phyloP scores from a whole-genome alignment of 2,888 invertebrate species.

The Neoascia interrupta region DNA sequence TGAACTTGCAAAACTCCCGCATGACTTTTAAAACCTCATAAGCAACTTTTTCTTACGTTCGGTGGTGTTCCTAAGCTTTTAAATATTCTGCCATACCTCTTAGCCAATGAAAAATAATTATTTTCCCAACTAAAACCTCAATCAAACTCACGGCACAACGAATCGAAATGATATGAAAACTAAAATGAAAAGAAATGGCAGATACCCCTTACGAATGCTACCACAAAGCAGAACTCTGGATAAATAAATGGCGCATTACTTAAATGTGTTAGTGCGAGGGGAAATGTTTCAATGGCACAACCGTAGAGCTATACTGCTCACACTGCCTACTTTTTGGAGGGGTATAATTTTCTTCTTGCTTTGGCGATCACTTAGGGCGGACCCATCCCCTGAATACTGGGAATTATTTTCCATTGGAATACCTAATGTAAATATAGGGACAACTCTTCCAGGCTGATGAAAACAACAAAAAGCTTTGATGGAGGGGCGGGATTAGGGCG shows the following conservation, averaged over 20 bases:
- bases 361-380: constrained; percentile 66
- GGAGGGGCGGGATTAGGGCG: constrained; percentile 67
- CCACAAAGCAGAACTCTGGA: constrained; percentile 6
- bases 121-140: neutral
- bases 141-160: constrained; percentile 24
- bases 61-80: too few species aligned
- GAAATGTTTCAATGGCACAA: neutral
- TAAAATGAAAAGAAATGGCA: constrained; percentile 40
- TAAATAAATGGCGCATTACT: constrained; percentile 16
- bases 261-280: constrained; percentile 42
- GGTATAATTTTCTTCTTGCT: constrained; percentile 40
- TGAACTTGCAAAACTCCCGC: too few species aligned
- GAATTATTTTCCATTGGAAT: constrained; percentile 8
- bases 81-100: too few species aligned
- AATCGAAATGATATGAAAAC: constrained; percentile 48
- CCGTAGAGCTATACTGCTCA: constrained; percentile 38
- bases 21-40: too few species aligned
- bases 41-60: too few species aligned
- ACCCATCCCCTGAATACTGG: constrained; percentile 56
- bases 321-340: constrained; percentile 9
- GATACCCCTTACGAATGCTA: constrained; percentile 35
- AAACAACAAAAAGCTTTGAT: constrained; percentile 43
- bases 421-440: neutral
- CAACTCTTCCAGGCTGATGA: neutral
- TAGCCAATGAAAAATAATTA: neutral